Evolutionary conservation across 2,888 invertebrate genomes (phyloP).

Genomic region (Ennomos fuscantarius): DNA sequence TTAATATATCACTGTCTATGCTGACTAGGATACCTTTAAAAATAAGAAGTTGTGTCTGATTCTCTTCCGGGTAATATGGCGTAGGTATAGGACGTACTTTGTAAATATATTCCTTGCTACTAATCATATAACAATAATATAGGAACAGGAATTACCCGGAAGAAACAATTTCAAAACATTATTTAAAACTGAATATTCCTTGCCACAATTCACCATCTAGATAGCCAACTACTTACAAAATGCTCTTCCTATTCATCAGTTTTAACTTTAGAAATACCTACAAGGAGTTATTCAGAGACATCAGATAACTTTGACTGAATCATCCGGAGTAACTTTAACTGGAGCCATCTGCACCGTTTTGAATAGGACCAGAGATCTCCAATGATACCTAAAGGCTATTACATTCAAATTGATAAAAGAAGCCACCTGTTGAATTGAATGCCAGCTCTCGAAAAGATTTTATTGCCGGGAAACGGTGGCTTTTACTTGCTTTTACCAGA

Average conservation of each 20-base stretch:
- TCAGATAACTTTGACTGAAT: constrained; percentile 39
- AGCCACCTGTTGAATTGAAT: constrained; percentile 76
- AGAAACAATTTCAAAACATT: not conserved
- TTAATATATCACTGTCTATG: no score
- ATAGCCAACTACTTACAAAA: not conserved
- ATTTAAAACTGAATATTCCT: not conserved
- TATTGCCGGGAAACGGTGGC: constrained; percentile 69
- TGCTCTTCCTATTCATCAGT: constrained; percentile 8
- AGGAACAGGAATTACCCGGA: not conserved
- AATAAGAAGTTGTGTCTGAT: no score
- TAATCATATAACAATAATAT: no score
- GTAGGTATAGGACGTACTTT: no score
- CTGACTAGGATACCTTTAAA: no score
- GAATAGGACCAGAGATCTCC: constrained; percentile 42
- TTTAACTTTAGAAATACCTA: constrained; percentile 16
- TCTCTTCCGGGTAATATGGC: no score
- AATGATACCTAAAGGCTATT: constrained; percentile 63
- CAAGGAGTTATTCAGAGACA: constrained; percentile 22
- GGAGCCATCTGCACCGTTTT: constrained; percentile 38
- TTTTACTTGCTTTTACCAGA: constrained; percentile 58
- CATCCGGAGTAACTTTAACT: constrained; percentile 28
- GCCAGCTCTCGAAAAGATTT: constrained; percentile 72
- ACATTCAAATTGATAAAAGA: constrained; percentile 75
- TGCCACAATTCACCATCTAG: not conserved
- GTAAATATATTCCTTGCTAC: no score